These are phyloP conservation scores for Syngnathus typhle DNA, from an alignment of 2,113 vertebrate species.

Conservation along the genomic window DNA sequence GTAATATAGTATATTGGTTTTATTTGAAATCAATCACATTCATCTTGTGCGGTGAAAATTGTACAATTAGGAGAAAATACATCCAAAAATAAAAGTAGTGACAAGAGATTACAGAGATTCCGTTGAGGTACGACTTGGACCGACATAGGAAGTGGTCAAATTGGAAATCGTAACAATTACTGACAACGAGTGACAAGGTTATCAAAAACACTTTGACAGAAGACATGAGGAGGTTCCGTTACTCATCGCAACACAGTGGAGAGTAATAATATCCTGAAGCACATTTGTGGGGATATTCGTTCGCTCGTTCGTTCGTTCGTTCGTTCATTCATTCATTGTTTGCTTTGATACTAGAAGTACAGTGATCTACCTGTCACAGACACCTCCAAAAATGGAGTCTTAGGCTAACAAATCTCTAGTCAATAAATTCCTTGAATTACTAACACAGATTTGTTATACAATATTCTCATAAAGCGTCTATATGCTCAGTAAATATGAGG, in stretches of 20 bases:
- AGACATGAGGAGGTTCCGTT: slow-evolving; percentile 70
- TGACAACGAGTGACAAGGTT: slow-evolving; percentile 64
- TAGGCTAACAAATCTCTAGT: slow-evolving; percentile 73
- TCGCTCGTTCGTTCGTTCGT: slow-evolving; percentile 42
- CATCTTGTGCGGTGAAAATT: slow-evolving; percentile 89
- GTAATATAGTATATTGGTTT: slow-evolving; percentile 66
- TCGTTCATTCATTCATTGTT: slow-evolving; percentile 61
- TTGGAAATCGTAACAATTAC: slow-evolving; percentile 51
- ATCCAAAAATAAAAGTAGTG: slow-evolving; percentile 36
- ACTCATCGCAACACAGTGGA: slow-evolving; percentile 46
- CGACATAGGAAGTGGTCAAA: slow-evolving; percentile 28
- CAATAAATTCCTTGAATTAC: slow-evolving; percentile 76
- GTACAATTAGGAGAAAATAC: slow-evolving; percentile 70
- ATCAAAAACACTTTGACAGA: slow-evolving; percentile 76
- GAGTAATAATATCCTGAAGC: slow-evolving; percentile 71
- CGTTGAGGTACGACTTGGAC: slow-evolving; percentile 48
- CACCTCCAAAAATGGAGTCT: slow-evolving; percentile 71
- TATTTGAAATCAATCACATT: slow-evolving; percentile 90
- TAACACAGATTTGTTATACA: slow-evolving; percentile 70
- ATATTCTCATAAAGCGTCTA: slow-evolving; percentile 66
- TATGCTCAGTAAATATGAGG: slow-evolving; percentile 65
- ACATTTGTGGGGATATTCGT: slow-evolving; percentile 77
- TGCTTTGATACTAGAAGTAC: slow-evolving; percentile 68
- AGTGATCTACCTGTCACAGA: slow-evolving; percentile 77
- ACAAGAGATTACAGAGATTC: slow-evolving; percentile 60